These are phyloP conservation scores for Jordanella pulchra DNA, from an alignment of 2,797 vertebrate genomes.

Conservation along the genomic window DNA sequence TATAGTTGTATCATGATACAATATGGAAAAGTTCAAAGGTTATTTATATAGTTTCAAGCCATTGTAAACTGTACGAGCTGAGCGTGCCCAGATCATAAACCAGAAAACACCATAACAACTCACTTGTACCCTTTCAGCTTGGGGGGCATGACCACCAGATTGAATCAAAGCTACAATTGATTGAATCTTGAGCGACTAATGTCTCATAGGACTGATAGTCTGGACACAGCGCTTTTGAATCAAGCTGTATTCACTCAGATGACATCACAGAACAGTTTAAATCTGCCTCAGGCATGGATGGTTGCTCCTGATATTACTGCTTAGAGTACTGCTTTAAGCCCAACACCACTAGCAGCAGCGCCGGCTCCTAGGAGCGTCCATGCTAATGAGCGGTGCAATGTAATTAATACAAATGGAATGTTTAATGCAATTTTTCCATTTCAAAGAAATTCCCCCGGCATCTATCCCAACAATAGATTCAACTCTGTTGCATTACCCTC, in stretches of 20 bases:
- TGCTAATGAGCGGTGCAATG: conserved; percentile 65
- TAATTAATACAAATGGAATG: conserved; percentile 80
- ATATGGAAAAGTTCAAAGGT: not conserved
- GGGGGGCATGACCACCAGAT: conserved; percentile 53
- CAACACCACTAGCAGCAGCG: conserved; percentile 33
- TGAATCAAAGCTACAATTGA: conserved; percentile 70
- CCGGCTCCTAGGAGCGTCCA: conserved; percentile 19
- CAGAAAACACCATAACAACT: conserved; percentile 60
- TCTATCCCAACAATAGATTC: conserved; percentile 53
- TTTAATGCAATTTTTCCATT: conserved; percentile 80
- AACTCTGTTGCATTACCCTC: conserved; percentile 58
- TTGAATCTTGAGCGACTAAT: conserved; percentile 71
- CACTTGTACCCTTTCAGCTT: conserved; percentile 62
- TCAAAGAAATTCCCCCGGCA: conserved; percentile 74
- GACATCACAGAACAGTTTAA: conserved; percentile 49
- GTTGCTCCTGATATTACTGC: conserved; percentile 55
- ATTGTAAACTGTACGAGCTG: no score
- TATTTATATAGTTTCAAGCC: not conserved
- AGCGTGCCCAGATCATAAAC: conserved; percentile 20
- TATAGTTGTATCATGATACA: not conserved
- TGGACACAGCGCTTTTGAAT: conserved; percentile 55
- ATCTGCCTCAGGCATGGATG: conserved; percentile 56
- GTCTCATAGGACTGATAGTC: conserved; percentile 68
- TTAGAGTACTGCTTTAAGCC: conserved; percentile 50
- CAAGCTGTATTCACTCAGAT: conserved; percentile 47